Evolutionary conservation across 1,140 invertebrate species (phyloP), one percentile per base, ranked within the genome.

Genomic region (Drosophila repleta): DNA sequence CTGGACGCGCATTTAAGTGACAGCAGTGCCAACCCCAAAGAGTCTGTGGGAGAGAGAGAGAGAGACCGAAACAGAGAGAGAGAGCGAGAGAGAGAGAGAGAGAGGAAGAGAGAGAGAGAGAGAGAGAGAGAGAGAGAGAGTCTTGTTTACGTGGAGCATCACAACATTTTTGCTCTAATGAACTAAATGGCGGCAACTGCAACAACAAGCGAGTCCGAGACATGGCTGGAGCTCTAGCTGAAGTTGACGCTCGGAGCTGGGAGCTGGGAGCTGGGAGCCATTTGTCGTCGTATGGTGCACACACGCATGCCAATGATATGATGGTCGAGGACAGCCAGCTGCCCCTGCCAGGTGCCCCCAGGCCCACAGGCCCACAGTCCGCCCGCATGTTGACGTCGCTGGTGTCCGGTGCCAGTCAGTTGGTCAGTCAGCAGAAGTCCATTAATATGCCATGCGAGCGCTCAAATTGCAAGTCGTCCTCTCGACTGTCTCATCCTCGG

Each of bases 81-180:
- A 43, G 39, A 15, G 5, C 21, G 17, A 4, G 2, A 21, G 20
- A n/a, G 17, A 5, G 39, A 41, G 39, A 15, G 1, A 11, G 21
- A n/a, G 17, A n/a, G n/a, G n/a, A 49, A 43, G 26, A 45, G 13
- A 2, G 8, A 29, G 17, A n/a, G 17, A 43, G 39, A 43, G 39
- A 15, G 5, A 46, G 17, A 4, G 2, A 21, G 20, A n/a, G 17
- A 5, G 39, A 41, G 39, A 15, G 1, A 11, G 21, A n/a, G 17
- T 37, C 39, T 18, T 43, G 43, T 46, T 57, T 85, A 82, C 83
- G 82, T 85, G 82, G 82, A 82, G 74, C 69, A 64, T 73, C 49
- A 64, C 78, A 64, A 88, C 74, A 85, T 85, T 82, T 80, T 82
- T 82, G 82, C 70, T 85, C 82, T 85, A 87, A 88, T 82, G 78